Evolutionary conservation across 92 coral and sea anemone genomes (phyloP), one percentile per base, ranked within the genome.

Genomic region (Porites cylindrica): DNA sequence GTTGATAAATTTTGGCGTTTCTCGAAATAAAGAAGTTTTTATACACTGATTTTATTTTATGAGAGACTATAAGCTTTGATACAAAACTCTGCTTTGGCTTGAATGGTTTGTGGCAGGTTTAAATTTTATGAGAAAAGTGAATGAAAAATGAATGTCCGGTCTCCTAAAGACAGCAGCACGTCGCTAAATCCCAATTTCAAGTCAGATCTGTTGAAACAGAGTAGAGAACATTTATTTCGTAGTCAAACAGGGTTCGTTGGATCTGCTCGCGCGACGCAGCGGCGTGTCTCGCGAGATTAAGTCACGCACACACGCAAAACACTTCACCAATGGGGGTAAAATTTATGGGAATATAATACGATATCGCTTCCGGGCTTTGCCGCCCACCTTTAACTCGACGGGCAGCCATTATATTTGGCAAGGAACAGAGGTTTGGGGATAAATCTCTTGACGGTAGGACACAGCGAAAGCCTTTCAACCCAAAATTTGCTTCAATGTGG

Each of bases 301-400:
- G 72, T 52, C 87, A 70, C 71, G 72, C 47, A 83, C 72, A 73
- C 87, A 24, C 87, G 87, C 80, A 83, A 83, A 51, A 23, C 63
- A 73, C 72, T 65, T 83, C 80, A 18, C 87, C 81, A 83, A 75
- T 65, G 87, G 87, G 87, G 87, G 87, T 83, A 75, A 61, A 83
- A 59, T 60, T 74, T 73, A 74, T 62, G 61, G 80, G 80, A 83
- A 83, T 73, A 38, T 38, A 38, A 56, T 14, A 19, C 80, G 87
- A 83, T 83, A 83, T 83, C 66, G 50, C 77, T 83, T 83, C 80
- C 81, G 80, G 87, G 80, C 73, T 51, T 83, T 26, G 51, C 87
- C 87, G 87, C 87, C 81, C 70, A 83, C 87, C 87, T 72, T 60
- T 73, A 38, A 80, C 87, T 53, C 87, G 81, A 62, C 87, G 87